Conservation (phyloP, 2,888 invertebrate species). For the Leuctra nigra region DNA sequence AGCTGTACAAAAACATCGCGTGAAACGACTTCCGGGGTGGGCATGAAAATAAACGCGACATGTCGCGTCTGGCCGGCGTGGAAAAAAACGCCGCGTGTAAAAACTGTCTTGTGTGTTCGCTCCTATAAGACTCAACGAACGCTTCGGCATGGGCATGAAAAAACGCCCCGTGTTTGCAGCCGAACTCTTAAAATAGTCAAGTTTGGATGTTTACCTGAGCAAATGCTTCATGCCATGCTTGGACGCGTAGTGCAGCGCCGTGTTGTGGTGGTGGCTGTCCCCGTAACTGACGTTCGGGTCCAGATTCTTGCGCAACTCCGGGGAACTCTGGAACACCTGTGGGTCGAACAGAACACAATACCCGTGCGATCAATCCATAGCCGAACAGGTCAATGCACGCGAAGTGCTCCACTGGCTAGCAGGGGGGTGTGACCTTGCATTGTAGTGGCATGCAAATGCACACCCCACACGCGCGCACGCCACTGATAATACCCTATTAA, state of each 20-base stretch:
- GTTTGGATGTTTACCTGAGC: conserved; percentile 40
- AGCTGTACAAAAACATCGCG: too few species aligned
- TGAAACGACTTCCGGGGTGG: too few species aligned
- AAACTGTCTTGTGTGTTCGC: too few species aligned
- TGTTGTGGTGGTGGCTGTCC: conserved; percentile 58
- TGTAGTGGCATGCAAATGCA: too few species aligned
- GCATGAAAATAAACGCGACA: too few species aligned
- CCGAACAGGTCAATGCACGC: background rate
- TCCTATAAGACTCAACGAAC: too few species aligned
- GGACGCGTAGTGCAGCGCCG: conserved; percentile 58
- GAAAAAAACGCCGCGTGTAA: too few species aligned
- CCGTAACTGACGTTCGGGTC: conserved; percentile 62
- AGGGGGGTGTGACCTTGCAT: too few species aligned
- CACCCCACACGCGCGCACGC: too few species aligned
- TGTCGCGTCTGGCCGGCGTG: too few species aligned
- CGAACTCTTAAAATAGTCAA: too few species aligned
- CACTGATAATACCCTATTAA: too few species aligned
- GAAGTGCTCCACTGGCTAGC: background rate
- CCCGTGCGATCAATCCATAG: background rate
- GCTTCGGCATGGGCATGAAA: background rate
- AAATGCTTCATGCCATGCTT: conserved; percentile 59
- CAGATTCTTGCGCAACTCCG: conserved; percentile 54
- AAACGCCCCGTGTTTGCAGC: background rate
- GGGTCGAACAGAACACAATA: conserved; percentile 26
- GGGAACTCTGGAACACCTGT: conserved; percentile 51